Evolutionary conservation across 2,888 invertebrate genomes (phyloP).

Genomic region (Megamerina dolium): DNA sequence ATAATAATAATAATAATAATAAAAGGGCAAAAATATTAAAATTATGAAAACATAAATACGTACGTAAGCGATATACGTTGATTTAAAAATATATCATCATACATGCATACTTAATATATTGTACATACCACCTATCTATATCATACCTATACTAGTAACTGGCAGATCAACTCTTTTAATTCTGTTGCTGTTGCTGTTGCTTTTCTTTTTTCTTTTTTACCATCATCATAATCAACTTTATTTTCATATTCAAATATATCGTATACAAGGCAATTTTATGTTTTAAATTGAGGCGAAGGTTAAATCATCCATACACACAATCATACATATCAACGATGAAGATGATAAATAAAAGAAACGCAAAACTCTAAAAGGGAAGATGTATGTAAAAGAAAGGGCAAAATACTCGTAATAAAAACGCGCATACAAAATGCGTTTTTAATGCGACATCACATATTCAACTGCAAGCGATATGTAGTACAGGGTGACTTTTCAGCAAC

Average conservation of each 20-base stretch:
- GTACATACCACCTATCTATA: no score
- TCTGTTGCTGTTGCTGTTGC: no score
- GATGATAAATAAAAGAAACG: not conserved
- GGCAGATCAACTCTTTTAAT: slow-evolving; percentile 9
- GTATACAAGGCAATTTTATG: slow-evolving; percentile 9
- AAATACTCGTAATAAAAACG: not conserved
- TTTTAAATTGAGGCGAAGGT: slow-evolving; percentile 17
- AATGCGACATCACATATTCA: slow-evolving; percentile 6
- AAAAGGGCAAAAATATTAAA: slow-evolving; percentile 3
- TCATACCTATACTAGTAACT: slow-evolving; percentile 5
- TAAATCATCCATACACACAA: slow-evolving; percentile 7
- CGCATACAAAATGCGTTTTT: slow-evolving; percentile 11
- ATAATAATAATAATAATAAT: no score
- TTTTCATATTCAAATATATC: no score
- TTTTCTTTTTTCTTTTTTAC: no score
- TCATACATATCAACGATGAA: not conserved
- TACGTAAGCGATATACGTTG: no score
- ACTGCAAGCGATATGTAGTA: not conserved
- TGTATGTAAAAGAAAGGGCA: not conserved
- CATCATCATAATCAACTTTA: no score
- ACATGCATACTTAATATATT: no score
- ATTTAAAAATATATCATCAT: no score
- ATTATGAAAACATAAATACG: slow-evolving; percentile 5
- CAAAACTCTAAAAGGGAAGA: not conserved
- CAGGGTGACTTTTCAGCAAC: no score